Evolutionary conservation across 64 coral and sea anemone genomes (phyloP), one percentile per base, ranked within the genome.

Genomic region (Astreopora myriophthalma): DNA sequence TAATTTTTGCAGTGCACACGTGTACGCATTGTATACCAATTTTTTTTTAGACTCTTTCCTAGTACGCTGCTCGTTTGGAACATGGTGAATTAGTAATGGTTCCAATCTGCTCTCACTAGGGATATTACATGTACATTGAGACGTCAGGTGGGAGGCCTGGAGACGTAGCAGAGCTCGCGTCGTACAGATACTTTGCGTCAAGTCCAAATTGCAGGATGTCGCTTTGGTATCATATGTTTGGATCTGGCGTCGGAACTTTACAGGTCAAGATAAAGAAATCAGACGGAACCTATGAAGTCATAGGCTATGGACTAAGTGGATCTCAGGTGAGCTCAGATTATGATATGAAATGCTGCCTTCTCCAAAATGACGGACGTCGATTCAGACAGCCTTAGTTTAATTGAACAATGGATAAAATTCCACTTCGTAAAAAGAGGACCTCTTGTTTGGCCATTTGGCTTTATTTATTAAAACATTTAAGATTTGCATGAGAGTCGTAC

Each of bases 61-160:
- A n/a, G n/a, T n/a, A n/a, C n/a, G n/a, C n/a, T n/a, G n/a, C n/a
- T n/a, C n/a, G n/a, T n/a, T n/a, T 46, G 3, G 10, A 46, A 5
- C 42, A 46, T 46, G 23, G 22, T 0, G 5, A 64, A 14, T 5
- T 24, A 26, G 3, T 26, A 11, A 64, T 24, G 4, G 61, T 32
- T 13, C n/a, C n/a, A n/a, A 20, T 37, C 24, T 66, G 17, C 25
- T 80, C 46, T 23, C 42, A n/a, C 13, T 27, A 99, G 96, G 96
- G 96, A 12, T 92, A 95, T 46, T 99, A 99, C 87, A 99, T 99
- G 96, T 95, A 90, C 38, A 91, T 99, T 35, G 94, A 99, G 42
- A 87, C 94, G 17, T 95, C 90, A 6, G 52, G 4, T 13, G 91
- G 78, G 7, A 95, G 20, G 28, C 29, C 51, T 2, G 96, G 96